Evolutionary conservation across 2,888 invertebrate genomes (phyloP).

Genomic region (Cordilura impudica): DNA sequence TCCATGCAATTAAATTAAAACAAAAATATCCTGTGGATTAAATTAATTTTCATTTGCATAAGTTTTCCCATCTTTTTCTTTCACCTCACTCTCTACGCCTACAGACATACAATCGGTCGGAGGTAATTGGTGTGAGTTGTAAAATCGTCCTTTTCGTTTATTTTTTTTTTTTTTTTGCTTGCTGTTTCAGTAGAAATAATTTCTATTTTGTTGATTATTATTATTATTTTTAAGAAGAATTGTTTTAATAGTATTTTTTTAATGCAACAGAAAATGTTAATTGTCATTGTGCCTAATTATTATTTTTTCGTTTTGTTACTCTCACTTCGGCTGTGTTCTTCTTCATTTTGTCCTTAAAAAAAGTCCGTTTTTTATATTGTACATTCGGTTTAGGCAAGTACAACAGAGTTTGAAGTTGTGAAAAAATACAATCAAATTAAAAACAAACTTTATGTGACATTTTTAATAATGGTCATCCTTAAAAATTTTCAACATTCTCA

Average conservation of each 20-base stretch:
- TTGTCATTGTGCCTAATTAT: constrained; percentile 63
- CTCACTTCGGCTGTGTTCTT: not conserved
- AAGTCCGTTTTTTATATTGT: constrained; percentile 21
- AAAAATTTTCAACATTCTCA: constrained; percentile 54
- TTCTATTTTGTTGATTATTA: constrained; percentile 60
- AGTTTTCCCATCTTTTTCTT: constrained; percentile 67
- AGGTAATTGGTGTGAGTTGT: constrained; percentile 15
- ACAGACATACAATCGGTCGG: not conserved
- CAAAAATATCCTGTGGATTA: constrained; percentile 78
- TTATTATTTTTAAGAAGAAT: constrained; percentile 43
- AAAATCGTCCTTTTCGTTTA: constrained; percentile 23
- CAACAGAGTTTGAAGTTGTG: constrained; percentile 5
- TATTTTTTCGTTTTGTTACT: constrained; percentile 47
- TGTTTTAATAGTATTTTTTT: constrained; percentile 50
- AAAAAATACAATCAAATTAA: constrained; percentile 60
- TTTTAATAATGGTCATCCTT: constrained; percentile 63
- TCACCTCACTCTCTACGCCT: constrained; percentile 14
- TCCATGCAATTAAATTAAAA: constrained; percentile 78
- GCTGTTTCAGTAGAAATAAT: constrained; percentile 46
- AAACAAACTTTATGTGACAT: constrained; percentile 63
- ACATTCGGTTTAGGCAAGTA: not conserved
- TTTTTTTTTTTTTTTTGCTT: not conserved
- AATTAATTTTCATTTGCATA: constrained; percentile 78
- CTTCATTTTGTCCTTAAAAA: constrained; percentile 39
- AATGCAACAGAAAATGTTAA: constrained; percentile 58